These are phyloP conservation scores for Amphipoea oculea DNA, from an alignment of 2,888 invertebrate genomes.

Conservation along the genomic window DNA sequence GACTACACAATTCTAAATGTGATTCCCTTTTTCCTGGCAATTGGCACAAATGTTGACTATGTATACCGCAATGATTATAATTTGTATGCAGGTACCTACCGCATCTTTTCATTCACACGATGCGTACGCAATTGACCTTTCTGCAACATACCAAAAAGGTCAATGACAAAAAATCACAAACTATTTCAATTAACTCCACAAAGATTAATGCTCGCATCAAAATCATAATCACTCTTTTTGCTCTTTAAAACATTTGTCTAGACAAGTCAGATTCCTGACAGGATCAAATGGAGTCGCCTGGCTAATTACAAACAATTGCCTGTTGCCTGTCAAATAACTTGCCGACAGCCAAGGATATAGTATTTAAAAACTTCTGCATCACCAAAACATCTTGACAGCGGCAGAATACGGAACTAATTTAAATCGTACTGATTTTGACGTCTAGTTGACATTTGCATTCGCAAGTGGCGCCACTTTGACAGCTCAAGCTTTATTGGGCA, in stretches of 20 bases:
- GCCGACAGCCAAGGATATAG: constrained; percentile 63
- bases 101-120: not conserved
- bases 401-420: constrained; percentile 32
- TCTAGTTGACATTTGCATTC: constrained; percentile 11
- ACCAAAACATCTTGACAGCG: constrained; percentile 14
- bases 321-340: constrained; percentile 63
- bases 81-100: not conserved
- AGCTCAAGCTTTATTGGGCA: constrained; percentile 10
- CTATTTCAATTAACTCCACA: constrained; percentile 45
- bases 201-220: constrained; percentile 28
- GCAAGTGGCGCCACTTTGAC: constrained; percentile 35
- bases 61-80: not conserved
- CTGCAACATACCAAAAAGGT: constrained; percentile 6
- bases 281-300: constrained; percentile 51
- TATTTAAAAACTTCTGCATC: constrained; percentile 36
- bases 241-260: constrained; percentile 42
- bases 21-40: not conserved
- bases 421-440: constrained; percentile 28
- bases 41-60: not conserved
- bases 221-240: constrained; percentile 46
- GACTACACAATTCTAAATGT: not conserved
- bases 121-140: constrained; percentile 13
- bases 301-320: constrained; percentile 51
- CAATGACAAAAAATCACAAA: constrained; percentile 39
- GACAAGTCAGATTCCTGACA: constrained; percentile 46